phyloP scores from a whole-genome alignment of 2,888 invertebrate genomes.

The Bimastos eiseni region DNA sequence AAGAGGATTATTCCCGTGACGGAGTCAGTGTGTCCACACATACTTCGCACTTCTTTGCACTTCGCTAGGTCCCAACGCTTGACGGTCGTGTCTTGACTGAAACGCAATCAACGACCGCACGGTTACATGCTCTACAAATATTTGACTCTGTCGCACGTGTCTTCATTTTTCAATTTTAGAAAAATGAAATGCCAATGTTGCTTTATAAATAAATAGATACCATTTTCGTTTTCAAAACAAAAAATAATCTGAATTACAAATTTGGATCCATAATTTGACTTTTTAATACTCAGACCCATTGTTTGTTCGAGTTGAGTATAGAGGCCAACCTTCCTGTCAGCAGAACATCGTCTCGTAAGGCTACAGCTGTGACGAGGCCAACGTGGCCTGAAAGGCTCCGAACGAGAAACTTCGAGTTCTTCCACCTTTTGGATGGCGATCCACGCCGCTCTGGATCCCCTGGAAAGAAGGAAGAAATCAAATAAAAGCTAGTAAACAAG shows the following conservation, averaged over 20 bases:
- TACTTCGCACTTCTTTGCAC: neutral
- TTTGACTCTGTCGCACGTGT: no score
- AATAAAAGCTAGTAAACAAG: no score
- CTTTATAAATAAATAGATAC: no score
- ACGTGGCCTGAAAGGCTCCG: neutral
- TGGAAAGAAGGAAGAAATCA: neutral
- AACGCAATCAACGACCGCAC: neutral
- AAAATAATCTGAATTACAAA: no score
- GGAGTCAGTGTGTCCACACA: neutral
- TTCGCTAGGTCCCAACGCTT: neutral
- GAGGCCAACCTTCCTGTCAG: neutral
- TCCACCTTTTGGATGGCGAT: neutral
- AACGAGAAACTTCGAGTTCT: neutral
- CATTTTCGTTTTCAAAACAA: no score
- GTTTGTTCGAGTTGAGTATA: neutral
- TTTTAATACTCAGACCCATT: no score
- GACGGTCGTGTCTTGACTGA: neutral
- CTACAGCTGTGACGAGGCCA: neutral
- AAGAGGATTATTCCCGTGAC: neutral
- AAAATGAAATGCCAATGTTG: no score
- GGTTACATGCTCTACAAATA: neutral
- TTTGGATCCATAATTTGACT: no score
- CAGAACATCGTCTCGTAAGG: neutral
- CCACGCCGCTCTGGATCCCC: neutral
- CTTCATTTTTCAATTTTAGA: no score